phyloP scores from a whole-genome alignment of 2,888 invertebrate species.

The Conistra vaccinii region DNA sequence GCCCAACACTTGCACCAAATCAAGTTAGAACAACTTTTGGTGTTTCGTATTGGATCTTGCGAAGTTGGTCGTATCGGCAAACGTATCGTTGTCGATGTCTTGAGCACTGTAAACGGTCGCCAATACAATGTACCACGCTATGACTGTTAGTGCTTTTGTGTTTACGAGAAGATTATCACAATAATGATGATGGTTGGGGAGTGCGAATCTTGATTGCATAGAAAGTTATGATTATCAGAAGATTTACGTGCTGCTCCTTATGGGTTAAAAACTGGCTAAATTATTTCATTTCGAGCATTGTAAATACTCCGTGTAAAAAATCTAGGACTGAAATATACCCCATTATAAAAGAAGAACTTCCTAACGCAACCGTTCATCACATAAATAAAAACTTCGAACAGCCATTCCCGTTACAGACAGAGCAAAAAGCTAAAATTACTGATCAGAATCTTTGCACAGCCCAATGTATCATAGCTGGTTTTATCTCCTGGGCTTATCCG shows the following conservation, averaged over 20 bases:
- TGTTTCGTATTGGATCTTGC: constrained; percentile 75
- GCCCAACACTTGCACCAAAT: constrained; percentile 60
- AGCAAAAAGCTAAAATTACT: constrained; percentile 67
- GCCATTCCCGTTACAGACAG: constrained; percentile 50
- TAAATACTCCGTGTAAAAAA: neutral
- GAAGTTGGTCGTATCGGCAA: constrained; percentile 79
- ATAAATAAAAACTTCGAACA: constrained; percentile 54
- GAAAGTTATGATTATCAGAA: neutral
- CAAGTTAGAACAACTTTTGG: constrained; percentile 75
- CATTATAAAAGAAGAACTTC: constrained; percentile 21
- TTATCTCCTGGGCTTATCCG: constrained; percentile 69
- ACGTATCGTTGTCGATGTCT: constrained; percentile 76
- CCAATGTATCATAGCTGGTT: constrained; percentile 66
- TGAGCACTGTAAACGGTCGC: constrained; percentile 62
- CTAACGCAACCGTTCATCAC: constrained; percentile 17
- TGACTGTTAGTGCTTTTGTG: constrained; percentile 36
- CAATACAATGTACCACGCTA: constrained; percentile 58
- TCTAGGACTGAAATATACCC: neutral
- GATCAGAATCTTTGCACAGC: constrained; percentile 63
- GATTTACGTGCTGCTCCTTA: neutral
- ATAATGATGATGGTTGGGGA: neutral
- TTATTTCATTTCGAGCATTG: neutral
- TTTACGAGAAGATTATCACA: constrained; percentile 3
- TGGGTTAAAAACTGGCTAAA: neutral
- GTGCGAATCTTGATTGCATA: neutral